A percentile compares a stretch with the other conserved stretches of the same genome.
Evolutionary conservation across 2,113 vertebrate genomes (phyloP).

Genomic region (Sapayoa aenigma): DNA sequence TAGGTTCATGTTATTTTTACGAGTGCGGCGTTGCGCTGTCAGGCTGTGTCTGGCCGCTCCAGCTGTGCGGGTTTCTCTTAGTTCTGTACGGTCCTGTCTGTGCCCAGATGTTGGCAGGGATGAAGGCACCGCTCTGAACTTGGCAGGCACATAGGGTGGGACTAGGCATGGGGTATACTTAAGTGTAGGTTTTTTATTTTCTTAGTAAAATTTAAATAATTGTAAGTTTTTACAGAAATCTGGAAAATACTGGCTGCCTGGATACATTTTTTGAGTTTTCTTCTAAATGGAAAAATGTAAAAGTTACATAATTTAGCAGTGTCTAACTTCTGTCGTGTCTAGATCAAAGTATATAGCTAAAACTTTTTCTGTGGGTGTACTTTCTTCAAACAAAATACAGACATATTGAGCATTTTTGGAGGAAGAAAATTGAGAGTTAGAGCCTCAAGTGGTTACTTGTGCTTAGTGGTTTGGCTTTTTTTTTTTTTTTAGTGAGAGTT

Average conservation of each 20-base stretch:
- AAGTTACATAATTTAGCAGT: neutral
- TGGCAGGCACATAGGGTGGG: neutral
- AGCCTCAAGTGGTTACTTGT: neutral
- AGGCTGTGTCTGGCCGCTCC: neutral
- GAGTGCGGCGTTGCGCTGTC: neutral
- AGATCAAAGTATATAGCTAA: neutral
- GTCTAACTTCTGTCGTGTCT: neutral
- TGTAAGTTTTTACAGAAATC: neutral
- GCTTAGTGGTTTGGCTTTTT: neutral
- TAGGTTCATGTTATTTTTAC: neutral
- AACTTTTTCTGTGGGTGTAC: neutral
- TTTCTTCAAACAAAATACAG: neutral
- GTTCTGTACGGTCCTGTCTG: neutral
- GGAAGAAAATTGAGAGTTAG: neutral
- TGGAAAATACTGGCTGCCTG: neutral
- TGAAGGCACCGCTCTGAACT: neutral
- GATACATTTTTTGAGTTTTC: neutral
- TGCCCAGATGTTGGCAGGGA: neutral
- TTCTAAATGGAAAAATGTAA: neutral
- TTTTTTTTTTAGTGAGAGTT: neutral
- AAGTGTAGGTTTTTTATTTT: neutral
- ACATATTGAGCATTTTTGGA: neutral
- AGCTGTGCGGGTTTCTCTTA: neutral
- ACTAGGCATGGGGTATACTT: neutral
- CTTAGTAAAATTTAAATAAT: neutral